phyloP scores from a whole-genome alignment of 23 tunicate genomes.

The Phallusia fumigata region DNA sequence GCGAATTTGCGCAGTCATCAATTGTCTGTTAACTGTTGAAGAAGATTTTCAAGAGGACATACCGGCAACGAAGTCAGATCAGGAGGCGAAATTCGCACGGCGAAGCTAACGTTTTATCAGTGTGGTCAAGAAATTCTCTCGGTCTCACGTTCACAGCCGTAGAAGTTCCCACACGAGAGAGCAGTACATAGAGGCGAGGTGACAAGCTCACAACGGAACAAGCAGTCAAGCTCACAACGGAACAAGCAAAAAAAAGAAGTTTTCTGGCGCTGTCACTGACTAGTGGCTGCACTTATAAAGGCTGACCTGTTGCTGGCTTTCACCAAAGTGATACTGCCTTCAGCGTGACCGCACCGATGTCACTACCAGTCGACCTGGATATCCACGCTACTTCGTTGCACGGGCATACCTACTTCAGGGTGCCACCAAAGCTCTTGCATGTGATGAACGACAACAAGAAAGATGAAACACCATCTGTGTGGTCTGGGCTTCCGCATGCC shows the following conservation, averaged over 20 bases:
- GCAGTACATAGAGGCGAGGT: background rate
- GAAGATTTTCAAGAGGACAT: background rate
- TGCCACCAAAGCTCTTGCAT: background rate
- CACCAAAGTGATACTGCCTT: background rate
- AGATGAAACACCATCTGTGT: background rate
- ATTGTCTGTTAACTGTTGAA: background rate
- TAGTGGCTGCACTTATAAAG: background rate
- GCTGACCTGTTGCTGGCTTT: background rate
- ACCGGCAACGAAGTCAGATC: background rate
- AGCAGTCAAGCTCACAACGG: background rate
- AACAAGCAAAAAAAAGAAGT: too few species aligned
- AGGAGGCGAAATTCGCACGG: too few species aligned
- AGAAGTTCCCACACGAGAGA: background rate
- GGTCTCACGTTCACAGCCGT: conserved; percentile 7
- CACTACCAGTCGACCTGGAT: background rate
- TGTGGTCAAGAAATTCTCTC: background rate
- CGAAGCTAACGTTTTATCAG: background rate
- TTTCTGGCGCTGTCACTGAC: too few species aligned
- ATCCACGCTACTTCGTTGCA: background rate
- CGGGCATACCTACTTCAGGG: background rate
- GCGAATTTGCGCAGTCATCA: background rate
- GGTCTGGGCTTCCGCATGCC: background rate
- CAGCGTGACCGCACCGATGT: background rate
- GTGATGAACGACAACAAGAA: background rate
- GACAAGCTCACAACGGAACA: background rate